Evolutionary conservation across 2,113 vertebrate species (phyloP).

Genomic region (Vulpes lagopus): DNA sequence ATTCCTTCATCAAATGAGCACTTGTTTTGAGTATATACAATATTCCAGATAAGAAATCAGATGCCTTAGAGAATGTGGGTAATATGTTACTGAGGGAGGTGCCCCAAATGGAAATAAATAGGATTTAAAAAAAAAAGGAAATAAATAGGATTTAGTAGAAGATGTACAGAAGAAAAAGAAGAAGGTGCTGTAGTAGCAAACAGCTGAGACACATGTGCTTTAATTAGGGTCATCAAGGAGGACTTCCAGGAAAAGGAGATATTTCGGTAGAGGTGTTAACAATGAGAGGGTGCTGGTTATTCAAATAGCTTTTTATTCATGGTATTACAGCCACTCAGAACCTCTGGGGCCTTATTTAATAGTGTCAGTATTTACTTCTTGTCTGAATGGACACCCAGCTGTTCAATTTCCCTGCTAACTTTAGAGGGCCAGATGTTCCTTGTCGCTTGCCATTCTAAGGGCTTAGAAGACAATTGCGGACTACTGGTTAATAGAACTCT

Average conservation of each 20-base stretch:
- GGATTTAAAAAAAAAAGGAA: background rate
- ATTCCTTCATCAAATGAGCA: background rate
- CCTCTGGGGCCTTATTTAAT: background rate
- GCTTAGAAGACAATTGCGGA: background rate
- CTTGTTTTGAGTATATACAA: background rate
- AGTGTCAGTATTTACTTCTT: background rate
- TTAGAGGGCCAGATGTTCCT: background rate
- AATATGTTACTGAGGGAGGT: background rate
- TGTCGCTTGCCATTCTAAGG: background rate
- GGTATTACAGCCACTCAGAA: background rate
- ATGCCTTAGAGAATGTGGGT: background rate
- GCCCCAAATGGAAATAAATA: background rate
- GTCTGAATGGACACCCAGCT: background rate
- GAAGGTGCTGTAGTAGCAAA: background rate
- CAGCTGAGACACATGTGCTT: background rate
- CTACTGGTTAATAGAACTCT: background rate
- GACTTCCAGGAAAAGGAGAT: background rate
- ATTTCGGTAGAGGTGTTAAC: background rate
- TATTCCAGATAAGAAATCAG: background rate
- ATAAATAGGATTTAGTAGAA: background rate
- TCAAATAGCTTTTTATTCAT: background rate
- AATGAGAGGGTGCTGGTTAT: background rate
- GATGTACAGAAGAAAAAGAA: background rate
- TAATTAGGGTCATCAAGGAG: background rate
- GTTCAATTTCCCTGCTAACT: background rate